Conservation (phyloP, 1,140 invertebrate genomes). For the Drosophila neocordata region DNA sequence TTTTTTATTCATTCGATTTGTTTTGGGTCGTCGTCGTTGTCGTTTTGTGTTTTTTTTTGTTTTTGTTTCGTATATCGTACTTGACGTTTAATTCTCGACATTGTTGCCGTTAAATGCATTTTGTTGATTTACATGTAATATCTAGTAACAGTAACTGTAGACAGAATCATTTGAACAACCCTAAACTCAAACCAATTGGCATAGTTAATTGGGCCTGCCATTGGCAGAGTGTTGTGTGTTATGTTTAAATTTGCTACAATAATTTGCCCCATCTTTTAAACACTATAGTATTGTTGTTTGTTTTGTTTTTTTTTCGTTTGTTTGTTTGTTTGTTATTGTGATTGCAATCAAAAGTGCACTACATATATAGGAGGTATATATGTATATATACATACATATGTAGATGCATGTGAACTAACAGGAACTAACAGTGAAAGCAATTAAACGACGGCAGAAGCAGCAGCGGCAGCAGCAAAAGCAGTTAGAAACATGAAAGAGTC, state of each 20-base stretch:
- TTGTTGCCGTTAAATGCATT: constrained; percentile 29
- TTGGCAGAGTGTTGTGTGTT: constrained; percentile 18
- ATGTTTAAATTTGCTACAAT: not conserved
- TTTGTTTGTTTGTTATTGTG: constrained; percentile 29
- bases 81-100: not conserved
- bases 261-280: constrained; percentile 11
- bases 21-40: not conserved
- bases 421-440: constrained; percentile 60
- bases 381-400: constrained; percentile 17
- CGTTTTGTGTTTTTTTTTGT: no score
- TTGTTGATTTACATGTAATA: constrained; percentile 70
- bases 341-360: constrained; percentile 3
- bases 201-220: constrained; percentile 57
- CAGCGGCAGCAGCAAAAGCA: constrained; percentile 30
- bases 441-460: constrained; percentile 53
- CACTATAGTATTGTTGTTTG: not conserved
- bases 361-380: not conserved
- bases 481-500: constrained; percentile 69
- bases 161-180: no score
- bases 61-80: not conserved
- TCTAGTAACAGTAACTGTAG: not conserved
- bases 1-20: not conserved
- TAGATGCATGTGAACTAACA: constrained; percentile 73
- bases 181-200: constrained; percentile 18
- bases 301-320: constrained; percentile 22